Conservation (phyloP, 1,140 invertebrate species). For the Drosophila arawakana region DNA sequence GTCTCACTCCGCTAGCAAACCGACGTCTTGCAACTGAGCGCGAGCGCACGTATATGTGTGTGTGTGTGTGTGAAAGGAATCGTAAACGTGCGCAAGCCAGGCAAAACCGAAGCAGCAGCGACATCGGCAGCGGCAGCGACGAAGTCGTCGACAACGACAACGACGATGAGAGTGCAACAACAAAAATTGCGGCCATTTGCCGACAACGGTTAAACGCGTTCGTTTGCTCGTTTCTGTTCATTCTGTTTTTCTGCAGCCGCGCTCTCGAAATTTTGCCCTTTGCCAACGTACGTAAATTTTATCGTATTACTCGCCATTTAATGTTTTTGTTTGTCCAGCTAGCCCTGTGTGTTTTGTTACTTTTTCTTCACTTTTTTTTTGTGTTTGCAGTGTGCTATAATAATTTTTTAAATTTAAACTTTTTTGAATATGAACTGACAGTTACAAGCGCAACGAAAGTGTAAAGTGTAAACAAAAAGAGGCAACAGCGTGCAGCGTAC, state of each 20-base stretch:
- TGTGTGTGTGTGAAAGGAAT: constrained; percentile 35
- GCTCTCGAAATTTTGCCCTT: constrained; percentile 30
- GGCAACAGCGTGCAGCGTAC: neutral
- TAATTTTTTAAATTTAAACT: neutral
- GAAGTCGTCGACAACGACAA: constrained; percentile 1
- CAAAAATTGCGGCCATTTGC: constrained; percentile 53
- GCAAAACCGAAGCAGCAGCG: constrained; percentile 8
- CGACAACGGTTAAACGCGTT: constrained; percentile 54
- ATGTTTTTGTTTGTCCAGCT: constrained; percentile 21
- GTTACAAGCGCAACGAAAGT: constrained; percentile 2
- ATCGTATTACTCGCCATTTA: constrained; percentile 21
- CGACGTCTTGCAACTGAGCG: neutral
- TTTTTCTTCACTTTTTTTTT: constrained; percentile 2
- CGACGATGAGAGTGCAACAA: constrained; percentile 37
- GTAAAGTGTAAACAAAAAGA: constrained; percentile 31
- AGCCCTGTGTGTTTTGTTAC: constrained; percentile 13
- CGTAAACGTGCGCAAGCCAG: constrained; percentile 41
- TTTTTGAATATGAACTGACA: constrained; percentile 15
- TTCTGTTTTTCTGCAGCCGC: constrained; percentile 25
- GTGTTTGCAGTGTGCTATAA: constrained; percentile 9
- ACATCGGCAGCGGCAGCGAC: constrained; percentile 11
- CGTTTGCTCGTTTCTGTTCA: constrained; percentile 35
- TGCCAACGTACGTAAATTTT: constrained; percentile 38
- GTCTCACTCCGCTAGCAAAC: constrained; percentile 5
- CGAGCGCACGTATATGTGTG: neutral